Evolutionary conservation across 2,113 vertebrate genomes (phyloP).

Genomic region (Peucedramus taeniatus): DNA sequence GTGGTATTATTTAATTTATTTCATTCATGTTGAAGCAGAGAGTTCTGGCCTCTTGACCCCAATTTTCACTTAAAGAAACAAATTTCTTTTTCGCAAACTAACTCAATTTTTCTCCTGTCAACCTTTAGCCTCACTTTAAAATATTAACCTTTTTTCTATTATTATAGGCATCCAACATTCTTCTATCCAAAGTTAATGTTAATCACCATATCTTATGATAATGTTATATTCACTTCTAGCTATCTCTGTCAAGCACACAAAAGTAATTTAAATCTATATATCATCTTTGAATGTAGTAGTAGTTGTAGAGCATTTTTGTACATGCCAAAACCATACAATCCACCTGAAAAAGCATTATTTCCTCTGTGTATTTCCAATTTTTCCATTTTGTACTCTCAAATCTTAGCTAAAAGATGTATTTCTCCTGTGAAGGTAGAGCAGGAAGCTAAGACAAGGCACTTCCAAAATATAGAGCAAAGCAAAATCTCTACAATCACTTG

Average conservation of each 20-base stretch:
- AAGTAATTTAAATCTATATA: slow-evolving; percentile 36
- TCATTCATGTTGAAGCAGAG: slow-evolving; percentile 70
- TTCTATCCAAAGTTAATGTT: slow-evolving; percentile 65
- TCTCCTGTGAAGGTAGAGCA: neutral
- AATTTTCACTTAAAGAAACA: slow-evolving; percentile 84
- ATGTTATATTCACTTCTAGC: slow-evolving; percentile 47
- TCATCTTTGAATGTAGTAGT: neutral
- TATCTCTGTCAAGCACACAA: neutral
- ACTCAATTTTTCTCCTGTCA: slow-evolving; percentile 83
- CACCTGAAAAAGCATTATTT: neutral
- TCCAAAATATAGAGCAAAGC: neutral
- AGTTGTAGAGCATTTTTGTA: neutral
- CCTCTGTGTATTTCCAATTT: neutral
- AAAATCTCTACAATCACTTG: neutral
- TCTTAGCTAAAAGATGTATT: neutral
- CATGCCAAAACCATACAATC: neutral
- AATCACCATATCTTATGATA: slow-evolving; percentile 59
- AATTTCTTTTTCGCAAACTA: slow-evolving; percentile 81
- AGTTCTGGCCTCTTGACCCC: slow-evolving; percentile 74
- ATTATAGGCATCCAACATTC: slow-evolving; percentile 66
- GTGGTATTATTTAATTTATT: slow-evolving; percentile 77
- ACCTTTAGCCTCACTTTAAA: slow-evolving; percentile 77
- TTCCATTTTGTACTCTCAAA: neutral
- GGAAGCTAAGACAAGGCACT: neutral
- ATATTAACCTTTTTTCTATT: slow-evolving; percentile 77